Percentiles rank a stretch among this genome's conserved stretches.
Conservation (phyloP, 2,113 vertebrate genomes). For the Natator depressus region DNA sequence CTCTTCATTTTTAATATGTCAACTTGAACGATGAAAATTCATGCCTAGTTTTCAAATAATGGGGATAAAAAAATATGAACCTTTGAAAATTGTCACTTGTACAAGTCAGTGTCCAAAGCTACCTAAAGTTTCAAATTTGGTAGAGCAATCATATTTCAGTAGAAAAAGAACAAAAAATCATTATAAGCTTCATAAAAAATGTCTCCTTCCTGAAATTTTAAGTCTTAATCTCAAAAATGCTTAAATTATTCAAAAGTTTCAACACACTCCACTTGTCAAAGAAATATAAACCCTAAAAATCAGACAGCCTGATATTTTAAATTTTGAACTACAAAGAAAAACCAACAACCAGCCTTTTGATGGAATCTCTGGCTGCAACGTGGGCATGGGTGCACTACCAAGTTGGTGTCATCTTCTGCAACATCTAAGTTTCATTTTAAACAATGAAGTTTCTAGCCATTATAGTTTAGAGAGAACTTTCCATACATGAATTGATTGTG, state of each 20-base stretch:
- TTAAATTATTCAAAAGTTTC: neutral
- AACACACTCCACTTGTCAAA: neutral
- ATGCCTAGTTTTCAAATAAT: neutral
- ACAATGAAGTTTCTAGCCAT: neutral
- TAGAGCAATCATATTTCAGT: neutral
- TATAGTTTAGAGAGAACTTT: neutral
- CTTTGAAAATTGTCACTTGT: neutral
- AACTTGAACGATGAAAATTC: neutral
- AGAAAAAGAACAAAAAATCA: neutral
- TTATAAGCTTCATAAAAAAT: neutral
- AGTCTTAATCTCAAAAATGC: neutral
- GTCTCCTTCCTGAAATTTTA: neutral
- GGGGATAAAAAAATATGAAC: neutral
- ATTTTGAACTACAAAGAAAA: neutral
- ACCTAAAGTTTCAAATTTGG: neutral
- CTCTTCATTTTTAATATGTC: neutral
- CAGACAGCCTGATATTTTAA: neutral
- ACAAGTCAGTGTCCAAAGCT: neutral
- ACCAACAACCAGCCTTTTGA: neutral
- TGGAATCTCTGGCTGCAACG: neutral
- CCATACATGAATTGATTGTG: neutral
- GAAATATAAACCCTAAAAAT: neutral
- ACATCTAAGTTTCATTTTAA: neutral
- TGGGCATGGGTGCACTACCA: neutral
- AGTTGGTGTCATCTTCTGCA: neutral